Evolutionary conservation across 1,140 invertebrate species (phyloP).

Genomic region (Drosophila mojavensis): DNA sequence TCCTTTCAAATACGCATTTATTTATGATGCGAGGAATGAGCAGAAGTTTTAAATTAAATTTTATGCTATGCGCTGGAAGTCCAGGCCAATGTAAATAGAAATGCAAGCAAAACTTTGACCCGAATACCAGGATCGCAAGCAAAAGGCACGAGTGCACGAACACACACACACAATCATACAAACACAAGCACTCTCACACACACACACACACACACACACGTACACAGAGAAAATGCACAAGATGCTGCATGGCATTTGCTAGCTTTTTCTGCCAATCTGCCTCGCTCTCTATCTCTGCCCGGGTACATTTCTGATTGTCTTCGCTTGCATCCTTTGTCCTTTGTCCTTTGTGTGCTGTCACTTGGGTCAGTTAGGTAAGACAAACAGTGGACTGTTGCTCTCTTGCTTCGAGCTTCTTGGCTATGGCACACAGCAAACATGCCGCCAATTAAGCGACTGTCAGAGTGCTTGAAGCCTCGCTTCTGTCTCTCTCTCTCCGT

Average conservation of each 20-base stretch:
- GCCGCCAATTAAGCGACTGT: conserved; percentile 46
- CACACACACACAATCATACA: neutral
- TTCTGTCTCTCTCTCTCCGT: neutral
- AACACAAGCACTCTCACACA: neutral
- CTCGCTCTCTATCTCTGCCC: neutral
- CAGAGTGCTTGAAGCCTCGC: conserved; percentile 15
- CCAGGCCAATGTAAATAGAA: conserved; percentile 54
- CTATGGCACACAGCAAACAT: conserved; percentile 38
- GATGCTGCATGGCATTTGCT: conserved; percentile 15
- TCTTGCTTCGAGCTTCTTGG: conserved; percentile 21
- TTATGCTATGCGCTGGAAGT: conserved; percentile 51
- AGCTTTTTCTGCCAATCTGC: conserved; percentile 2
- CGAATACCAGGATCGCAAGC: conserved; percentile 52
- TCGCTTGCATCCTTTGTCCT: conserved; percentile 11
- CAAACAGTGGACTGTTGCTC: conserved; percentile 21
- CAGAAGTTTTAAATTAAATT: conserved; percentile 78
- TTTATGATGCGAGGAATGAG: conserved; percentile 51
- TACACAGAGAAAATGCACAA: conserved; percentile 32
- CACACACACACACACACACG: conserved; percentile 5
- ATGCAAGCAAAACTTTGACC: conserved; percentile 71
- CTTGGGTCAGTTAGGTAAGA: conserved; percentile 39
- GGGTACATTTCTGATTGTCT: conserved; percentile 9
- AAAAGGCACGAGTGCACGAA: conserved; percentile 2
- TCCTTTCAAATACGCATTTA: conserved; percentile 63
- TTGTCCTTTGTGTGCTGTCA: conserved; percentile 35